phyloP scores from a whole-genome alignment of 1,140 invertebrate species.

The Drosophila quadrilineata region DNA sequence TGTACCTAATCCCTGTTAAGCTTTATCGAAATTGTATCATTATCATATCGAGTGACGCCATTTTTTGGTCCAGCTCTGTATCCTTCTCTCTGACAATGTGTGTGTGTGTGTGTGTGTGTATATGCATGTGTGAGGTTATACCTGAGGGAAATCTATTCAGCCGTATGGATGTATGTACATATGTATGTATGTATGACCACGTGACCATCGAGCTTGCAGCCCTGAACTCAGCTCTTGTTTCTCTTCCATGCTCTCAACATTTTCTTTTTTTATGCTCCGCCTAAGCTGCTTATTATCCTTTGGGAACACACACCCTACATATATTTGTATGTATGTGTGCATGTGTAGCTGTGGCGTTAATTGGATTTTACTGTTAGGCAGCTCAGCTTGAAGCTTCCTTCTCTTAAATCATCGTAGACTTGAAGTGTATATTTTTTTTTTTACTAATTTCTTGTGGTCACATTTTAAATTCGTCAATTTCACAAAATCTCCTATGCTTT shows the following conservation, averaged over 20 bases:
- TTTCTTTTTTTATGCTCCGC: conserved; percentile 26
- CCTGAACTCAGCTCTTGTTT: not conserved
- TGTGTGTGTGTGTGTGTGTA: not conserved
- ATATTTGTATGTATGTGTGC: not conserved
- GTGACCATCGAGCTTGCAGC: too few species aligned
- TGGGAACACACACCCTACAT: conserved; percentile 12
- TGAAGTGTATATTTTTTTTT: not conserved
- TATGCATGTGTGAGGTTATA: conserved; percentile 22
- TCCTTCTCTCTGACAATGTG: not conserved
- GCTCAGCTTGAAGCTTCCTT: conserved; percentile 12
- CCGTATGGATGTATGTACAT: too few species aligned
- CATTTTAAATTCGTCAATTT: not conserved
- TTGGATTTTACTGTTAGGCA: conserved; percentile 50
- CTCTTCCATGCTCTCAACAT: not conserved
- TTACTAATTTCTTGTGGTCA: not conserved
- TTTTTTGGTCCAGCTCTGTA: conserved; percentile 29
- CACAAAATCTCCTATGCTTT: too few species aligned
- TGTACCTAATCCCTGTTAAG: conserved; percentile 65
- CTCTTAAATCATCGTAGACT: conserved; percentile 23
- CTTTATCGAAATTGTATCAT: conserved; percentile 76
- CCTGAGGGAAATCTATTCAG: conserved; percentile 66
- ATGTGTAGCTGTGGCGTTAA: conserved; percentile 50
- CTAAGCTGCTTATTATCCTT: conserved; percentile 76
- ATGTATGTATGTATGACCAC: too few species aligned
- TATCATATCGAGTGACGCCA: conserved; percentile 72